phyloP scores from a whole-genome alignment of 2,113 vertebrate genomes.

The Macrotis lagotis region DNA sequence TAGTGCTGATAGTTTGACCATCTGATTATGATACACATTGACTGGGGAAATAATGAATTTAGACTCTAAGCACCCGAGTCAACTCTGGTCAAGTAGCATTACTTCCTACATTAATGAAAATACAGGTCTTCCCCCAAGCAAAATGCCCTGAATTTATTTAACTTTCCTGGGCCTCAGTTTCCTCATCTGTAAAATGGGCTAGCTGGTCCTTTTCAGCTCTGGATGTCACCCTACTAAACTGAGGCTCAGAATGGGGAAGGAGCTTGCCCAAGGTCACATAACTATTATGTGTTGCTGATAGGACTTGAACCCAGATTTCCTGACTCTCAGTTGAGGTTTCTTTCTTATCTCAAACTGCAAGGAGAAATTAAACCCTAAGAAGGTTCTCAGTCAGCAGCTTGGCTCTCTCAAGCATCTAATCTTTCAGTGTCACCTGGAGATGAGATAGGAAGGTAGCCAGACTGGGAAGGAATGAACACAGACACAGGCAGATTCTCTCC shows the following conservation, averaged over 20 bases:
- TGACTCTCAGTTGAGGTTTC: accelerated
- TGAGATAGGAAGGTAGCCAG: not conserved
- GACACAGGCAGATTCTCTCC: not conserved
- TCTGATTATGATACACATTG: not conserved
- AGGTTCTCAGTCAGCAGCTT: not conserved
- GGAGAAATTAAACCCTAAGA: not conserved
- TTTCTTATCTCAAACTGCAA: not conserved
- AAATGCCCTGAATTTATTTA: not conserved
- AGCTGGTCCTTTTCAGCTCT: not conserved
- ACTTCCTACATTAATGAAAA: not conserved
- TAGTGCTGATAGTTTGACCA: not conserved
- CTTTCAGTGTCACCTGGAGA: not conserved
- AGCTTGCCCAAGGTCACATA: not conserved
- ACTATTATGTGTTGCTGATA: not conserved
- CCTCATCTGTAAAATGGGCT: not conserved
- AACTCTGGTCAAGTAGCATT: not conserved
- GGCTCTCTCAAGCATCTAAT: not conserved
- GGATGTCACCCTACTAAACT: not conserved
- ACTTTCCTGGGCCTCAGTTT: not conserved
- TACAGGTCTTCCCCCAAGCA: not conserved
- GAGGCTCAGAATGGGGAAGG: not conserved
- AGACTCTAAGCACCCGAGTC: not conserved
- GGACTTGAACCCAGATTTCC: not conserved
- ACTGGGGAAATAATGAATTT: not conserved
- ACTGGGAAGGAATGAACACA: not conserved